Evolutionary conservation across 2,113 vertebrate genomes (phyloP).

Genomic region (Fregetta grallaria): DNA sequence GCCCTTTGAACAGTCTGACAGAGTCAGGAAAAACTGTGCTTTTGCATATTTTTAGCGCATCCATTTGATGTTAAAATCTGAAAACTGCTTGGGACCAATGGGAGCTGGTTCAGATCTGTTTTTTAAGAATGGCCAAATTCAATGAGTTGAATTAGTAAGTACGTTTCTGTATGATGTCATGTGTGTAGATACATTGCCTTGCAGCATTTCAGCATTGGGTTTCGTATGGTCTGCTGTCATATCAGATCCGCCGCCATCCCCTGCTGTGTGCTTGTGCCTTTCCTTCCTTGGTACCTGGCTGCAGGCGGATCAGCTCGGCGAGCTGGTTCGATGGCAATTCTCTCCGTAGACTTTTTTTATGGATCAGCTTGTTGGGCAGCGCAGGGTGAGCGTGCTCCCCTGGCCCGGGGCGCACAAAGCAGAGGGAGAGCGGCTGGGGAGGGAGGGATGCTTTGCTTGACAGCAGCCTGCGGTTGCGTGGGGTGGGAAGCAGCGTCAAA

Average conservation of each 20-base stretch:
- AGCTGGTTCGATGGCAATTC: not conserved
- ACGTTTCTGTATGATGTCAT: not conserved
- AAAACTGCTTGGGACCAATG: not conserved
- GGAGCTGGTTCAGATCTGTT: not conserved
- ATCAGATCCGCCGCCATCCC: fast-evolving
- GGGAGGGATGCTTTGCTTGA: not conserved
- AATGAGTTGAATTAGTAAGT: not conserved
- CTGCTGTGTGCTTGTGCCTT: not conserved
- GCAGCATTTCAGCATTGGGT: not conserved
- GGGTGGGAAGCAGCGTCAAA: not conserved
- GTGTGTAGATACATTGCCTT: fast-evolving
- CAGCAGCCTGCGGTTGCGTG: not conserved
- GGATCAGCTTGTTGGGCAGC: not conserved
- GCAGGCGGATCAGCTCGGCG: not conserved
- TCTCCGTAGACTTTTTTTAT: not conserved
- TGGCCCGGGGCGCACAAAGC: fast-evolving
- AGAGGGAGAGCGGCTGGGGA: not conserved
- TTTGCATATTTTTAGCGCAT: fast-evolving
- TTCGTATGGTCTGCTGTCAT: fast-evolving
- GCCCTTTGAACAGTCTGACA: not conserved
- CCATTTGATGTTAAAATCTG: not conserved
- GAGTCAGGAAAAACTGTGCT: not conserved
- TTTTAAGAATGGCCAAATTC: not conserved
- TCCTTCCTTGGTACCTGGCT: not conserved
- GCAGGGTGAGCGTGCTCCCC: too few species aligned